Evolutionary conservation across 2,888 invertebrate species (phyloP).

Genomic region (Tiliacea citrago): DNA sequence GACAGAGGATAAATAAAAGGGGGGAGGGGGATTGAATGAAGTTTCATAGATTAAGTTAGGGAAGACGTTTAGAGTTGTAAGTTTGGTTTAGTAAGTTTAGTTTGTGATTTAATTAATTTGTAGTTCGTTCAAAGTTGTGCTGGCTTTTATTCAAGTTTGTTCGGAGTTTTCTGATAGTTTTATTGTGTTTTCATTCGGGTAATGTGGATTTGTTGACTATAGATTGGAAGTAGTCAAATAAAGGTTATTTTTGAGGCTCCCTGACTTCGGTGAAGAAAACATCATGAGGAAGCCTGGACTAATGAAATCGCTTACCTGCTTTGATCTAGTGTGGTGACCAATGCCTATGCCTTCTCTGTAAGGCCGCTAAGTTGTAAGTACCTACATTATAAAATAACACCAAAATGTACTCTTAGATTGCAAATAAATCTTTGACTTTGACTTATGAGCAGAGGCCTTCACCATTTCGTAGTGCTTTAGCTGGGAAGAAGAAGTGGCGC

Average conservation of each 20-base stretch:
- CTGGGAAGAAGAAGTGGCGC: too few relatives aligned
- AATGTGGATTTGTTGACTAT: not conserved
- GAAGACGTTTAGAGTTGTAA: conserved; percentile 35
- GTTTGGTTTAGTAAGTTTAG: conserved; percentile 12
- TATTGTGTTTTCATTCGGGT: conserved; percentile 7
- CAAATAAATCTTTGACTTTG: too few relatives aligned
- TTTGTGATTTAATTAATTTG: conserved; percentile 55
- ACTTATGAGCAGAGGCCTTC: too few relatives aligned
- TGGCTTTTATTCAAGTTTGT: conserved; percentile 35
- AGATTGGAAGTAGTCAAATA: not conserved
- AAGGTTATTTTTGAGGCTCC: not conserved
- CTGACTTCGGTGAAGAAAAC: not conserved
- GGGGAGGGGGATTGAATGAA: not conserved
- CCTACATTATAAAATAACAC: too few relatives aligned
- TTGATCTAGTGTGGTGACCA: too few relatives aligned
- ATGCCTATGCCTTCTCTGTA: too few relatives aligned
- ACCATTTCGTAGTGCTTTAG: too few relatives aligned
- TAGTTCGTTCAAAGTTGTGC: conserved; percentile 34
- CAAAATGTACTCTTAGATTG: too few relatives aligned
- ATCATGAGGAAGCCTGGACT: not conserved
- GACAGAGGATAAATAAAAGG: not conserved
- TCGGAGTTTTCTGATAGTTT: not conserved
- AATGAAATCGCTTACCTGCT: too few relatives aligned
- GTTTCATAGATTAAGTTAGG: conserved; percentile 38
- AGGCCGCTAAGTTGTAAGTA: too few relatives aligned